A percentile compares a stretch with the other conserved stretches of the same genome.
phyloP scores from a whole-genome alignment of 2,888 invertebrate species.

The Agelastica alni region DNA sequence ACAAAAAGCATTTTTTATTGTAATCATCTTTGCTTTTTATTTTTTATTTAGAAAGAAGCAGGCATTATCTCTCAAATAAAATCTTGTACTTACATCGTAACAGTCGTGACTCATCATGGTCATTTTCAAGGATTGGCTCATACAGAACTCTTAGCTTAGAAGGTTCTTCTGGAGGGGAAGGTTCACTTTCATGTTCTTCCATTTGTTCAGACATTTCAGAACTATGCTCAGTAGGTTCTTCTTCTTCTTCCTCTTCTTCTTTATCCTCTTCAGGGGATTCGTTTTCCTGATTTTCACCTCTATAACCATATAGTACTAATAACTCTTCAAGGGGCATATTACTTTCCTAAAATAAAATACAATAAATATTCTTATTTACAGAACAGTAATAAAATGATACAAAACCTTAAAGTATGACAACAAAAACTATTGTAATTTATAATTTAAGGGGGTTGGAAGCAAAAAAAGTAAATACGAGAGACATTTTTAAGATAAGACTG shows the following conservation, averaged over 20 bases:
- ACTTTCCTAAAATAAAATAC: constrained; percentile 67
- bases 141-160: constrained; percentile 64
- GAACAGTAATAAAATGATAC: no score
- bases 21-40: no score
- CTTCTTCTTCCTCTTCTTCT: constrained; percentile 55
- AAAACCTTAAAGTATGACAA: no score
- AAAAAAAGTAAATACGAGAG: no score
- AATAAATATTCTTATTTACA: neutral
- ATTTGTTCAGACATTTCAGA: constrained; percentile 59
- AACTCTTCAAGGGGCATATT: constrained; percentile 96
- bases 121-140: constrained; percentile 56
- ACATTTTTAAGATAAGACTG: no score
- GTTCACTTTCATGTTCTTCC: constrained; percentile 47
- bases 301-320: constrained; percentile 83
- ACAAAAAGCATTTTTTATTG: no score
- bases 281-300: constrained; percentile 53
- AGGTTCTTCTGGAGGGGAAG: constrained; percentile 53
- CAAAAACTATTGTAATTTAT: no score
- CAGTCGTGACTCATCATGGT: constrained; percentile 57
- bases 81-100: constrained; percentile 56
- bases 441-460: no score
- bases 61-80: no score
- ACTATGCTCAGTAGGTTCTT: constrained; percentile 57
- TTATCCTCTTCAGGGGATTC: constrained; percentile 55
- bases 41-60: no score